These are phyloP conservation scores for Cantharis lateralis DNA, from an alignment of 2,888 invertebrate species.

Conservation along the genomic window DNA sequence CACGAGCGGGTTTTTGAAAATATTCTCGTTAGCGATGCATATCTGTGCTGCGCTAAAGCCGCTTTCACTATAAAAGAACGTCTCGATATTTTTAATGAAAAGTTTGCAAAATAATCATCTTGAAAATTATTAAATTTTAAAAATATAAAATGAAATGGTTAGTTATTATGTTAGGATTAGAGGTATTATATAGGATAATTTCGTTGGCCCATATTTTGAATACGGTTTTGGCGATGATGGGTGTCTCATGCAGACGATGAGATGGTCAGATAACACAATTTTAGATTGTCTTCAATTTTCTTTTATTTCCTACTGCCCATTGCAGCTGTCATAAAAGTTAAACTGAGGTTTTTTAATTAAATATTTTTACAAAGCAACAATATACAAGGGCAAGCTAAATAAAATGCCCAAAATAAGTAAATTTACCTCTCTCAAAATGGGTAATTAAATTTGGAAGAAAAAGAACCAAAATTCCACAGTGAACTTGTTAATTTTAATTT, in stretches of 20 bases:
- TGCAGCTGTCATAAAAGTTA: background rate
- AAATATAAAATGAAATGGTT: slow-evolving; percentile 1
- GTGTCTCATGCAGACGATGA: background rate
- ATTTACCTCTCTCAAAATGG: no score
- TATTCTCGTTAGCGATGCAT: background rate
- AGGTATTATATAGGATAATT: slow-evolving; percentile 9
- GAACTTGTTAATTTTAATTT: no score
- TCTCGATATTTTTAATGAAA: background rate
- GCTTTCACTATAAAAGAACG: background rate
- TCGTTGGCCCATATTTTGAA: background rate
- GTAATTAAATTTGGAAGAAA: no score
- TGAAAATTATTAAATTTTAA: slow-evolving; percentile 20
- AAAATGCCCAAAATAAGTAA: background rate
- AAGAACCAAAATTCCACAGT: no score
- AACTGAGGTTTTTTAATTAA: background rate
- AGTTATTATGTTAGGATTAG: slow-evolving; percentile 14
- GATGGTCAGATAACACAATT: background rate
- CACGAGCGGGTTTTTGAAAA: slow-evolving; percentile 21
- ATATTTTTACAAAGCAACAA: background rate
- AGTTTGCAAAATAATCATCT: slow-evolving; percentile 14
- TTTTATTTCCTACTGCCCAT: background rate
- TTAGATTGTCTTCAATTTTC: background rate
- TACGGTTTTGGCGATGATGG: background rate
- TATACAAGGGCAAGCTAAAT: background rate
- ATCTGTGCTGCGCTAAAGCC: background rate